Evolutionary conservation across 2,113 vertebrate species (phyloP).

Genomic region (Sinosuthora webbiana): DNA sequence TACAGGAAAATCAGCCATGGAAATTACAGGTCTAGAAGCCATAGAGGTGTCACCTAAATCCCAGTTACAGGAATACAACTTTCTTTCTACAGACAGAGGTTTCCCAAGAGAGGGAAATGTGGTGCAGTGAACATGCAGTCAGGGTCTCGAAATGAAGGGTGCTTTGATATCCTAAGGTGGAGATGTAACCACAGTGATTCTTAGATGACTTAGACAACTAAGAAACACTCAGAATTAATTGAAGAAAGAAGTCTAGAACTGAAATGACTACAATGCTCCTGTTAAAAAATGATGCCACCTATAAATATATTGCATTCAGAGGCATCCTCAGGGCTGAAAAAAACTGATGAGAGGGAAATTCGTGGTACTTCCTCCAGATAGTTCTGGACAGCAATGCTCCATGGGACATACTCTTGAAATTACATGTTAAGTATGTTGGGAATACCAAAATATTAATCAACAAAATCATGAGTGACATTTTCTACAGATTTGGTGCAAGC

Average conservation of each 20-base stretch:
- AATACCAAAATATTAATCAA: not conserved
- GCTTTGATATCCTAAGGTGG: not conserved
- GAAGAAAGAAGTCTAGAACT: not conserved
- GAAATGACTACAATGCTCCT: not conserved
- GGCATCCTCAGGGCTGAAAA: not conserved
- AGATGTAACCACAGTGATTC: not conserved
- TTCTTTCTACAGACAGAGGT: not conserved
- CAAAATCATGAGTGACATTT: not conserved
- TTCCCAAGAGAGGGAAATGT: not conserved
- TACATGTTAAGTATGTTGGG: not conserved
- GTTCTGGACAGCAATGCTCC: not conserved
- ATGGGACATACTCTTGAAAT: not conserved
- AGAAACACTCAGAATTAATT: not conserved
- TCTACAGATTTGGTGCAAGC: not conserved
- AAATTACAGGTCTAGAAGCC: not conserved
- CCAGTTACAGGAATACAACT: not conserved
- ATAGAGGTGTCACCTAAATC: not conserved
- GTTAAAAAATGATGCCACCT: not conserved
- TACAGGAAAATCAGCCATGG: not conserved
- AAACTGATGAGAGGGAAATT: not conserved
- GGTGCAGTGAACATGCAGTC: not conserved
- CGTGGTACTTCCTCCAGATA: accelerated
- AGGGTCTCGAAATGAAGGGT: not conserved
- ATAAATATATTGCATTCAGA: not conserved
- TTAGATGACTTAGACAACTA: not conserved